Evolutionary conservation across 2,113 vertebrate species (phyloP), one percentile per base, ranked within the genome.

Genomic region (Lepus timidus): DNA sequence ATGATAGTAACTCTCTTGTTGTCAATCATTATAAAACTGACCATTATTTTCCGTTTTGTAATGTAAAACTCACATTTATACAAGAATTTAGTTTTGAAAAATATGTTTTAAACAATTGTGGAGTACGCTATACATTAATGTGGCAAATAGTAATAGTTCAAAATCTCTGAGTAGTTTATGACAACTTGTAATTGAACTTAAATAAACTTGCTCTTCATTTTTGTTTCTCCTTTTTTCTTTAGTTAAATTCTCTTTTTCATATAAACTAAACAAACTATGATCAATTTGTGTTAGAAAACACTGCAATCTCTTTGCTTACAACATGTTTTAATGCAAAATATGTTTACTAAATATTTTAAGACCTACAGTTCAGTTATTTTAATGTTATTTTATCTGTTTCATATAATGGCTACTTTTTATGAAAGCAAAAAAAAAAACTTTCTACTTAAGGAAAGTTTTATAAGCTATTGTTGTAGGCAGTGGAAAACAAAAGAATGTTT

Each of bases 241-340:
- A 82, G 19, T 16, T 93, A 87, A 95, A 90, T 71, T 92, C 17
- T 44, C 68, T 84, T 39, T 76, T 82, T 91, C 27, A 44, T 17
- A 71, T 62, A 87, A 82, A 81, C 25, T 75, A 70, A 90, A n/a
- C 16, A 78, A 33, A 23, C 19, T 85, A 58, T 33, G 44, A 44
- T 73, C 20, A 85, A 36, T 4, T 85, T 68, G 49, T 51, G 19
- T 49, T 82, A 36, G 52, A 92, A 5, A 75, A 12, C 7, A 33
- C 9, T 70, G 52, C 11, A 31, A 61, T 84, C 23, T 51, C 70
- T 85, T 29, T 88, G 73, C 51, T 91, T 78, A 71, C 3, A 71
- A 90, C 8, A 31, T 19, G 14, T 31, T 44, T 19, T 6, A 80
- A 93, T 61, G 36, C 16, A 79, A 84, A 88, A 5, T 36, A 0